Conservation (phyloP, 2,888 invertebrate genomes). For the Scaptomyza caliginosa region DNA sequence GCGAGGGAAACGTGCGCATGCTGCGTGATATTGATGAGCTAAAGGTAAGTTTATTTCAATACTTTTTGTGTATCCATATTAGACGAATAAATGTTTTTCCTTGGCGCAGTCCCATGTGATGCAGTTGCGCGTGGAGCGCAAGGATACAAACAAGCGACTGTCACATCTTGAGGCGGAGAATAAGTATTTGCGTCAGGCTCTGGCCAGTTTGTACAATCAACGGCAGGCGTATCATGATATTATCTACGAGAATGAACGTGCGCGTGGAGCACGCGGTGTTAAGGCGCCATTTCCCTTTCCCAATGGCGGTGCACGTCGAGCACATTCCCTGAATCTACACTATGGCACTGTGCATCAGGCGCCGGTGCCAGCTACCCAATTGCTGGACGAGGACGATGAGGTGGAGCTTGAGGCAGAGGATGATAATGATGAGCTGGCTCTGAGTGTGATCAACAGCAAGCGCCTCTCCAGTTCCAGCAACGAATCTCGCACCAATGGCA, state of each 20-base stretch:
- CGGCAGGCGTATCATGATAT: conserved; percentile 71
- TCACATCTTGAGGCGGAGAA: conserved; percentile 88
- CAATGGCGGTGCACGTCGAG: conserved; percentile 70
- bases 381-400: conserved; percentile 77
- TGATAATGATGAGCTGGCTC: conserved; percentile 26
- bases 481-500: conserved; percentile 59
- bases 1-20: conserved; percentile 83
- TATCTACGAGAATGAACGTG: conserved; percentile 81
- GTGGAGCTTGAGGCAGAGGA: conserved; percentile 39
- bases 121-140: conserved; percentile 87
- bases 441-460: conserved; percentile 31
- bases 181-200: conserved; percentile 84
- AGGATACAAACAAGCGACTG: conserved; percentile 88
- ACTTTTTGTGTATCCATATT: too few relatives aligned
- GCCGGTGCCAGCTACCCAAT: conserved; percentile 60
- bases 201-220: conserved; percentile 81
- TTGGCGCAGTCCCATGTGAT: conserved; percentile 87
- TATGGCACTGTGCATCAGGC: conserved; percentile 83
- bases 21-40: conserved; percentile 84
- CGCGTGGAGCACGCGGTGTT: conserved; percentile 64
- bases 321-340: conserved; percentile 81
- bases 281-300: conserved; percentile 64
- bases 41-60: conserved; percentile 69
- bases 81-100: neutral
- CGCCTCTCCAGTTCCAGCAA: conserved; percentile 60